phyloP scores from a whole-genome alignment of 2,797 vertebrate species.

The Muraenolepis orangiensis region DNA sequence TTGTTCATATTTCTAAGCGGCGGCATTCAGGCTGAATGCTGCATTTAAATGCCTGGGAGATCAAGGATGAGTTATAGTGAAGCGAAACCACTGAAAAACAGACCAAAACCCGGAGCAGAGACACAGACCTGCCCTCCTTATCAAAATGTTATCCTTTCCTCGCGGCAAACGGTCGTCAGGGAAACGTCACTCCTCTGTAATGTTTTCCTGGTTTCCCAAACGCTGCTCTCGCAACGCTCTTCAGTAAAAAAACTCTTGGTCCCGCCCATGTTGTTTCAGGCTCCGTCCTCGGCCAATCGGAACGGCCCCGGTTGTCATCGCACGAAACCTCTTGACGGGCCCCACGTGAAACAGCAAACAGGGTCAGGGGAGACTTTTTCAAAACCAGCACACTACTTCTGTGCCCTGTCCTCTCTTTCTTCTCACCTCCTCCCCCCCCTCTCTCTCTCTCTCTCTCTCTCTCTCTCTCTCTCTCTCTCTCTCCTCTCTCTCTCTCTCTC shows the following conservation, averaged over 20 bases:
- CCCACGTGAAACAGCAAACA: constrained; percentile 28
- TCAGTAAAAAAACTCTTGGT: constrained; percentile 6
- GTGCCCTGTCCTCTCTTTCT: neutral
- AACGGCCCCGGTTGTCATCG: constrained; percentile 8
- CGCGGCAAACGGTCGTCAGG: constrained; percentile 12
- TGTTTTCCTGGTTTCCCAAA: constrained; percentile 14
- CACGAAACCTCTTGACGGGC: constrained; percentile 22
- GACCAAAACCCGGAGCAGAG: neutral
- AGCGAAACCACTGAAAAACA: neutral
- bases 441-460: no score
- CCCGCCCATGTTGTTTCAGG: constrained; percentile 36
- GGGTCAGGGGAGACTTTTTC: neutral
- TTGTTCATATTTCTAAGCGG: neutral
- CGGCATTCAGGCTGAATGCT: neutral
- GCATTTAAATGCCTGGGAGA: neutral
- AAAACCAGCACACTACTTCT: neutral
- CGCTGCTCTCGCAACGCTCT: neutral
- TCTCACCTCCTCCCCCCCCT: no score
- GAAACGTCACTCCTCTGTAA: constrained; percentile 10
- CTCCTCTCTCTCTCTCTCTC: no score
- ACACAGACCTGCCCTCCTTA: neutral
- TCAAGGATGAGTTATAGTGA: neutral
- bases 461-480: neutral
- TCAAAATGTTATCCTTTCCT: constrained; percentile 15
- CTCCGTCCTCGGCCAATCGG: constrained; percentile 18